Base-by-base conservation (phyloP, 1,140 invertebrate genomes). In the Procambarus virginalis region DNA sequence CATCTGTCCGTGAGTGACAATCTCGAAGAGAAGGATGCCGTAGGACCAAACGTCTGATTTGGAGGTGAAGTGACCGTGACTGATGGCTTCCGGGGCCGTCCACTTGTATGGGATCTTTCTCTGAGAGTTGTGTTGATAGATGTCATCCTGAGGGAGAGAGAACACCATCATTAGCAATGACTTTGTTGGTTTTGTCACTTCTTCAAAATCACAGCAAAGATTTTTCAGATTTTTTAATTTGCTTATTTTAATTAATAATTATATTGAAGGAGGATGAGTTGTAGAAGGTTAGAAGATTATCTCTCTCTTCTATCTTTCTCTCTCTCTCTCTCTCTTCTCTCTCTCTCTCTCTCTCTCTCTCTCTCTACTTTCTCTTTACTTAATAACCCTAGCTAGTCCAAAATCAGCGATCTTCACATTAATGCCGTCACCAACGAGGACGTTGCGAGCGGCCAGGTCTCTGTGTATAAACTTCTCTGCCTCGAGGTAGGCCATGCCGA, bases 1-100 rank as follows among this genome's bases (percentile, higher is more conserved):
- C 93, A 99, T 97, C 95, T 94, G 93, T 80, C 95, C 99, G 14
- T 98, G 97, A 9, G 99, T 99, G 93, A 99, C 98, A 45, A 99
- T 94, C 94, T 99, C 99, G 96, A 98, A 86, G 2, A 64, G 9
- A 17, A 99, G 94, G 92, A 99, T 98, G 84, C 98, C 98, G 93
- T 98, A 99, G 1, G 98, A 99, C 98, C 99, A 99, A 0, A 99
- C 98, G 94, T 99, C 99, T 80, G 97, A 98, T 94, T 99, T 99
- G 89, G 99, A 98, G 76, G 97, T 98, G 94, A 99, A 99, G n/a
- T n/a, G 34, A 20, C 49, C n/a, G 68, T 60, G 8, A 3, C n/a
- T 8, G 51, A 86, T 34, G 84, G 84, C 68, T 95, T 99, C 98
- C 8, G 98, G 98, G 2, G 98, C 98, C 70, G 98, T 99, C 98